A percentile compares a stretch with the other conserved stretches of the same genome.
Conservation (phyloP, 2,113 vertebrate species). For the Pionites leucogaster region DNA sequence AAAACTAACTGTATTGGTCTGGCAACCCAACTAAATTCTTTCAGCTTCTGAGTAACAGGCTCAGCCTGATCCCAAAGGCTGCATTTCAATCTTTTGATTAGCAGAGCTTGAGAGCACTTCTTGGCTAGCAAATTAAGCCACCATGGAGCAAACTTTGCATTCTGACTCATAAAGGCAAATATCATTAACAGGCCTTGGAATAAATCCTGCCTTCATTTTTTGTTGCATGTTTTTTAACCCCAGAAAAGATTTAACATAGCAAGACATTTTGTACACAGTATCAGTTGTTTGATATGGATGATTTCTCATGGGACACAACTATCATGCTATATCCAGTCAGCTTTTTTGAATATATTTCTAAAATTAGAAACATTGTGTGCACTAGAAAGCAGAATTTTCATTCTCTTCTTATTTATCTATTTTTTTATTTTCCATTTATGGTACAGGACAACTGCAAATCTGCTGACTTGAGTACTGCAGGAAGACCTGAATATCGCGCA, state of each 20-base stretch:
- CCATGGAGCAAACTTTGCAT: constrained; percentile 7
- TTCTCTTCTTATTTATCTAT: background rate
- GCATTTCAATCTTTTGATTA: constrained; percentile 51
- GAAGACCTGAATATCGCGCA: background rate
- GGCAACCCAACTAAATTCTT: background rate
- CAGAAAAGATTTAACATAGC: background rate
- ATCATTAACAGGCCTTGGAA: constrained; percentile 13
- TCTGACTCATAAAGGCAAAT: constrained; percentile 43
- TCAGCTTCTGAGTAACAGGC: background rate
- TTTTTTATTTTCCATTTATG: background rate
- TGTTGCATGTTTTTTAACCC: background rate
- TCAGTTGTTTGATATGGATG: background rate
- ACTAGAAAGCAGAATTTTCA: background rate
- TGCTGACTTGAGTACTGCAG: background rate
- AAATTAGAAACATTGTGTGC: background rate
- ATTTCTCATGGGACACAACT: background rate
- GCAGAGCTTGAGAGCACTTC: constrained; percentile 8
- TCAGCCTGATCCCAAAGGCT: constrained; percentile 26
- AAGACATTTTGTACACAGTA: background rate
- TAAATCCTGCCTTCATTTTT: background rate
- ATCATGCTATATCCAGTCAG: background rate
- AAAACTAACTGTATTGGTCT: background rate
- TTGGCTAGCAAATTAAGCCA: constrained; percentile 37
- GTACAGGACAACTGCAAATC: constrained; percentile 14
- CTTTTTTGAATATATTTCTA: background rate